These are phyloP conservation scores for Timandra comae DNA, from an alignment of 2,888 invertebrate genomes.

Conservation along the genomic window DNA sequence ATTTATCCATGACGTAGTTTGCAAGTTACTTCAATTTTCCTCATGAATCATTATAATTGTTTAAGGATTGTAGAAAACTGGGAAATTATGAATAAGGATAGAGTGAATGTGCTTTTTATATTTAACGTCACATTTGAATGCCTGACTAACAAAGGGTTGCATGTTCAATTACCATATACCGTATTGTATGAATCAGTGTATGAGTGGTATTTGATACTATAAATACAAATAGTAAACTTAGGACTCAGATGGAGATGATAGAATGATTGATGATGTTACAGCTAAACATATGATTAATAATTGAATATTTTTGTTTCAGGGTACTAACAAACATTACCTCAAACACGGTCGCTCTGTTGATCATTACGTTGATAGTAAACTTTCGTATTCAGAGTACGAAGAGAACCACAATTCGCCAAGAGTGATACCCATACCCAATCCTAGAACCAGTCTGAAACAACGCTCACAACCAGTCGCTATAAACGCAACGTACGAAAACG, in stretches of 20 bases:
- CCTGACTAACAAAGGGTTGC: no score
- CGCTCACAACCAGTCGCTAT: conserved; percentile 82
- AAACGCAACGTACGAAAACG: conserved; percentile 84
- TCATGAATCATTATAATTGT: no score
- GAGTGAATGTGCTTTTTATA: no score
- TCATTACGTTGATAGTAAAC: conserved; percentile 85
- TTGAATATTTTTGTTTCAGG: conserved; percentile 52
- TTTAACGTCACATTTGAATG: no score
- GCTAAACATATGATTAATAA: background rate
- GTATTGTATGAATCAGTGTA: no score
- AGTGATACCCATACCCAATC: conserved; percentile 61
- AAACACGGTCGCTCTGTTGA: conserved; percentile 85
- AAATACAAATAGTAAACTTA: background rate
- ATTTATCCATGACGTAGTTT: no score
- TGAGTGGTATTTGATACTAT: no score
- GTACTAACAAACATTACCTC: conserved; percentile 75
- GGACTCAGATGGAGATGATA: conserved; percentile 1
- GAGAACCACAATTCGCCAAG: conserved; percentile 64
- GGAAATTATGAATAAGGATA: no score
- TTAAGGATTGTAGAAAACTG: no score
- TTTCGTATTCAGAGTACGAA: conserved; percentile 74
- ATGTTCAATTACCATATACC: no score
- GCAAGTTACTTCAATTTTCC: no score
- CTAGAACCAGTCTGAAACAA: conserved; percentile 62
- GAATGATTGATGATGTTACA: conserved; percentile 5